Evolutionary conservation across 2,113 vertebrate species (phyloP).

Genomic region (Sinocyclocheilus anshuiensis): DNA sequence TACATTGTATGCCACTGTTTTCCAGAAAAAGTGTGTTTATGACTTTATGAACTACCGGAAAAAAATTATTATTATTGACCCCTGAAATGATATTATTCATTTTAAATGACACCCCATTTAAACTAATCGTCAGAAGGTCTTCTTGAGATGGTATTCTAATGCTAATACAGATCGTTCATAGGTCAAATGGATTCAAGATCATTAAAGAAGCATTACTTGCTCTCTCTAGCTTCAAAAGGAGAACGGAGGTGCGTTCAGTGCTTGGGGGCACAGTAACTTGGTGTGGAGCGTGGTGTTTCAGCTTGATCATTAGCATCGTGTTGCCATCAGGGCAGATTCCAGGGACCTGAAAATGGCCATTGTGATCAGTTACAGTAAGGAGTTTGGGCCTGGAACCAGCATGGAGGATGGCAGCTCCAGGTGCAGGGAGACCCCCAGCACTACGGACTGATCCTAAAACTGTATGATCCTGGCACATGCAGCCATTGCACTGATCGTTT

Average conservation of each 20-base stretch:
- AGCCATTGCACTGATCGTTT: conserved; percentile 86
- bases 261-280: conserved; percentile 73
- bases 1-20: not conserved
- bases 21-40: no score
- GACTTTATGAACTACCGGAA: not conserved
- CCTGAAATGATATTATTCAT: no score
- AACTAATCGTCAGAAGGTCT: not conserved
- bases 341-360: conserved; percentile 85
- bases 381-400: conserved; percentile 74
- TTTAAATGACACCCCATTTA: no score
- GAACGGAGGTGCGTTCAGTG: conserved; percentile 72
- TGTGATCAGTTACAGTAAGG: conserved; percentile 81
- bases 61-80: no score
- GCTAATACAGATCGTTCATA: not conserved
- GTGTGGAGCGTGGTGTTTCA: conserved; percentile 78
- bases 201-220: conserved; percentile 76
- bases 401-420: conserved; percentile 79
- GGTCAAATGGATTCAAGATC: not conserved
- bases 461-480: conserved; percentile 86
- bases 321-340: conserved; percentile 90
- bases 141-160: not conserved
- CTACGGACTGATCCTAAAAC: conserved; percentile 85
- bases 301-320: conserved; percentile 80
- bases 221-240: conserved; percentile 84
- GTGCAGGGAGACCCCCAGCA: conserved; percentile 80